phyloP scores from a whole-genome alignment of 2,797 vertebrate genomes.

The Chaenodraco wilsoni region DNA sequence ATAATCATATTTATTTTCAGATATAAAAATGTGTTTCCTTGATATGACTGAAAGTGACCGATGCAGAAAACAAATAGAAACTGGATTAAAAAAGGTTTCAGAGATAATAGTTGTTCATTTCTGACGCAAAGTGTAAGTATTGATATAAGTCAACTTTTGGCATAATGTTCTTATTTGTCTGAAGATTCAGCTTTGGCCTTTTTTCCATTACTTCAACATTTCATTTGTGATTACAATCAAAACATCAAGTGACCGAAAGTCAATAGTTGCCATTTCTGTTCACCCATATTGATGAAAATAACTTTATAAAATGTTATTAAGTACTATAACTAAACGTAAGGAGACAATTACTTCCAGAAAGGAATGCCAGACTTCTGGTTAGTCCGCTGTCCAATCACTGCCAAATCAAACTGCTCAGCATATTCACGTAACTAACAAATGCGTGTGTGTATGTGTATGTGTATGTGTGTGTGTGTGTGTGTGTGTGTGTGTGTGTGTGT shows the following conservation, averaged over 20 bases:
- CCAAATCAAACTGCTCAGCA: slow-evolving; percentile 44
- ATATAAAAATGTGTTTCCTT: too few relatives aligned
- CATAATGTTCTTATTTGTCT: too few relatives aligned
- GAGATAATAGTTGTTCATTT: too few relatives aligned
- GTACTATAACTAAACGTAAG: not conserved
- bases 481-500: too few relatives aligned
- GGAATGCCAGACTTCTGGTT: slow-evolving; percentile 16
- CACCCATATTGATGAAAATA: too few relatives aligned
- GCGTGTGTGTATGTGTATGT: not conserved
- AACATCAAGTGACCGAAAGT: not conserved
- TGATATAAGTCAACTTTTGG: too few relatives aligned
- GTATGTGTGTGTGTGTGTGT: too few relatives aligned
- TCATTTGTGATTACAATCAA: not conserved
- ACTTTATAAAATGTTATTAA: not conserved
- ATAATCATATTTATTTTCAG: too few relatives aligned
- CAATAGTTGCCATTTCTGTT: too few relatives aligned
- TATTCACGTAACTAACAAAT: slow-evolving; percentile 44
- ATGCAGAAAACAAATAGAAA: not conserved
- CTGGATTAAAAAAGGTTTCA: not conserved
- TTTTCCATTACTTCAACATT: too few relatives aligned
- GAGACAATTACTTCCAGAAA: slow-evolving; percentile 17
- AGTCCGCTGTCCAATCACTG: slow-evolving; percentile 36
- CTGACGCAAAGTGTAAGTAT: too few relatives aligned
- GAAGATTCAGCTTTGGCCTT: too few relatives aligned
- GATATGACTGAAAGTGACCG: not conserved